A percentile compares a stretch with the other conserved stretches of the same genome.
phyloP scores from a whole-genome alignment of 2,888 invertebrate genomes.

The Stenotaenia linearis region DNA sequence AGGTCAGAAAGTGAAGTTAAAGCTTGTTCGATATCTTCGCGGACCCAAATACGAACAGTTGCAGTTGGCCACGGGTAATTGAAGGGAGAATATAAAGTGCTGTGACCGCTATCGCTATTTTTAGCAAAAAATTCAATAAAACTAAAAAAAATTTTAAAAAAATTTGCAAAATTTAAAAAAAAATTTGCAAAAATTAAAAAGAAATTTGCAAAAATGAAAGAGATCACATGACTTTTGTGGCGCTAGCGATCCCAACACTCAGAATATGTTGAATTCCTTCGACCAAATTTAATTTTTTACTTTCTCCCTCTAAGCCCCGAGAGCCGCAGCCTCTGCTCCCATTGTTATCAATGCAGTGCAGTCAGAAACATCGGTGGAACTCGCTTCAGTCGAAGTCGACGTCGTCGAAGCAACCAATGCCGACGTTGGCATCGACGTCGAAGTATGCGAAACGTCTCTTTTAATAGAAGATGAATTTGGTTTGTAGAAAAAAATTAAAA shows the following conservation, averaged over 20 bases:
- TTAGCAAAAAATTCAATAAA: too few relatives aligned
- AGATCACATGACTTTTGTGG: too few relatives aligned
- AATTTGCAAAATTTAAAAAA: too few relatives aligned
- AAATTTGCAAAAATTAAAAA: too few relatives aligned
- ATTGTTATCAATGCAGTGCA: background rate
- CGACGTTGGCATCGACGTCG: background rate
- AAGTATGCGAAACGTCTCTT: slow-evolving; percentile 3
- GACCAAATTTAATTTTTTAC: too few relatives aligned
- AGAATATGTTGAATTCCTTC: too few relatives aligned
- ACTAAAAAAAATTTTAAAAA: too few relatives aligned
- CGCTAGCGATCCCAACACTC: too few relatives aligned
- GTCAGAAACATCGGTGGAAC: background rate
- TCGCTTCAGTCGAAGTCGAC: background rate
- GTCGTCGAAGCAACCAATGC: background rate
- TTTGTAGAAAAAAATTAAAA: background rate
- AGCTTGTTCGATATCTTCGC: slow-evolving; percentile 81
- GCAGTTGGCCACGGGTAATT: slow-evolving; percentile 72
- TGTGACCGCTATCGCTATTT: too few relatives aligned
- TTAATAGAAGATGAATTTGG: slow-evolving; percentile 33
- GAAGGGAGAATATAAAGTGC: too few relatives aligned
- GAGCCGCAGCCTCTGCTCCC: too few relatives aligned
- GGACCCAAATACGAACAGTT: slow-evolving; percentile 84
- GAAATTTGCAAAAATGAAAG: too few relatives aligned
- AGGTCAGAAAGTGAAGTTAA: slow-evolving; percentile 79
- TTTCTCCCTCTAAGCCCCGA: background rate